Evolutionary conservation across 2,113 vertebrate genomes (phyloP).

Genomic region (Eptesicus fuscus): DNA sequence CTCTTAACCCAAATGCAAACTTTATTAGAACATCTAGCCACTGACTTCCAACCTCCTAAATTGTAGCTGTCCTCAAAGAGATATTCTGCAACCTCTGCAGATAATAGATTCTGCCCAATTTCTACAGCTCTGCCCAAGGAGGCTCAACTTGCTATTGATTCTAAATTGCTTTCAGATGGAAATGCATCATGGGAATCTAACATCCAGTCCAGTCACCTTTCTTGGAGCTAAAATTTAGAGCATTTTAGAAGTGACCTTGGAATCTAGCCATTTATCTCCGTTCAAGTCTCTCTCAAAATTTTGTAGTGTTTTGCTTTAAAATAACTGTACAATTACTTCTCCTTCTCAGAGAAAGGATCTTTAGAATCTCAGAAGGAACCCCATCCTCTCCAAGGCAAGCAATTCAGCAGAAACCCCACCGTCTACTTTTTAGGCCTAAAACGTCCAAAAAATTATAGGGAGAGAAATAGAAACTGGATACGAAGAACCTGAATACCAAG

Average conservation of each 20-base stretch:
- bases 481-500: background rate
- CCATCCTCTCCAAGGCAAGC: background rate
- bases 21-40: background rate
- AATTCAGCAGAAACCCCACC: background rate
- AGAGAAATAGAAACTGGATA: background rate
- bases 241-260: background rate
- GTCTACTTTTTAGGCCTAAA: background rate
- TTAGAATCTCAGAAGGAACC: background rate
- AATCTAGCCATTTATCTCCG: background rate
- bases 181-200: background rate
- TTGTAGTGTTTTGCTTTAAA: slow-evolving; percentile 10
- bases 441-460: background rate
- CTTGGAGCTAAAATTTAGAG: slow-evolving; percentile 20
- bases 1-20: slow-evolving; percentile 20
- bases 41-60: background rate
- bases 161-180: background rate
- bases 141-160: background rate
- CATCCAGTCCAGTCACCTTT: background rate
- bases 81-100: background rate
- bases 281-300: slow-evolving; percentile 19
- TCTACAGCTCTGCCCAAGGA: background rate
- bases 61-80: background rate
- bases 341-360: slow-evolving; percentile 2
- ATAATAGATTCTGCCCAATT: background rate
- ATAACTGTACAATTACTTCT: background rate